A percentile compares a stretch with the other conserved stretches of the same genome.
These are phyloP conservation scores for Trichogramma dendrolimi DNA, from an alignment of 2,888 invertebrate genomes.

Conservation along the genomic window DNA sequence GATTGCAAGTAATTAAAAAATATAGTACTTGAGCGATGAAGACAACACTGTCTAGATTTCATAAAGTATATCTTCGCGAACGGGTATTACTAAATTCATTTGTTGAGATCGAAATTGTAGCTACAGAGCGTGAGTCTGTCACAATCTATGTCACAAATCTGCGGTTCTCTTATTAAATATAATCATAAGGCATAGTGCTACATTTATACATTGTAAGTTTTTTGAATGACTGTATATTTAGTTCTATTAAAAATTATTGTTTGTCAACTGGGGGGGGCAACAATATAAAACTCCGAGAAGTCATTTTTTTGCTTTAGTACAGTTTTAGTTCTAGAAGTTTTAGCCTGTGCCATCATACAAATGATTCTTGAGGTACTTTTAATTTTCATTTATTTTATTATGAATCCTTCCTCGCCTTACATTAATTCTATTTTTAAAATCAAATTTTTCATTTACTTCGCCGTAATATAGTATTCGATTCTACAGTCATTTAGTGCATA, in stretches of 20 bases:
- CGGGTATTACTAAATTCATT: too few species aligned
- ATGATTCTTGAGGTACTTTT: conserved; percentile 44
- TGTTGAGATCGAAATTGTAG: too few species aligned
- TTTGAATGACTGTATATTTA: conserved; percentile 44
- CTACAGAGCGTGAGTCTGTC: conserved; percentile 7
- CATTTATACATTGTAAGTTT: conserved; percentile 43
- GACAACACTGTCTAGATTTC: too few species aligned
- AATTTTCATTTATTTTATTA: conserved; percentile 26
- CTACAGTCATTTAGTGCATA: too few species aligned
- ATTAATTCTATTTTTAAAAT: neutral
- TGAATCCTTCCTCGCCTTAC: neutral
- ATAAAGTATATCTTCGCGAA: too few species aligned
- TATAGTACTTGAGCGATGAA: too few species aligned
- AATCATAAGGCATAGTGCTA: conserved; percentile 41
- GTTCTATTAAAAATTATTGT: conserved; percentile 37
- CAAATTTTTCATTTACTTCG: too few species aligned
- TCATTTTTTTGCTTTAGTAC: conserved; percentile 36
- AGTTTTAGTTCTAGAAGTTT: conserved; percentile 34
- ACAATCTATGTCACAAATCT: conserved; percentile 35
- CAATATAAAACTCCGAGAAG: conserved; percentile 38
- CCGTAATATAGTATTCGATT: too few species aligned
- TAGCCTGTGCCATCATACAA: conserved; percentile 33
- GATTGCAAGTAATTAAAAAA: too few species aligned
- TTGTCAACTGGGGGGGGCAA: conserved; percentile 28
- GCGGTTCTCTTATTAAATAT: conserved; percentile 51